A percentile compares a stretch with the other conserved stretches of the same genome.
Evolutionary conservation across 2,888 invertebrate genomes (phyloP).

Genomic region (Boloria selene): DNA sequence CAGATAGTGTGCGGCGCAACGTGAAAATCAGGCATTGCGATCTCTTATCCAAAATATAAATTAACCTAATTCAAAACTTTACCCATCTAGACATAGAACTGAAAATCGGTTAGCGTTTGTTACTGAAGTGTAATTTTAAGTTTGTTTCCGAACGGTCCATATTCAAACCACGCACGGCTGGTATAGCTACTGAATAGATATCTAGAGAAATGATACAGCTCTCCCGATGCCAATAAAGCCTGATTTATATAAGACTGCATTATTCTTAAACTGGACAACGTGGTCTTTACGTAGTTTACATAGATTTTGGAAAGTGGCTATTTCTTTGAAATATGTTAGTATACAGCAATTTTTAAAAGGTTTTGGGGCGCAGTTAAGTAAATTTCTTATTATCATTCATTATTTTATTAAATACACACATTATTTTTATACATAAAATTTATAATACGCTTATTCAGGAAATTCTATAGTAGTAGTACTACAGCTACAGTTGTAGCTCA

Average conservation of each 20-base stretch:
- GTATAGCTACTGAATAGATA: constrained; percentile 76
- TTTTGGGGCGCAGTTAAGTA: too few species aligned
- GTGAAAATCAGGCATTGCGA: constrained; percentile 46
- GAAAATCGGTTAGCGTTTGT: background rate
- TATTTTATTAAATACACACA: too few species aligned
- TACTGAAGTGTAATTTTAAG: constrained; percentile 17
- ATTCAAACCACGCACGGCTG: constrained; percentile 69
- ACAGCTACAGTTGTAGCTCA: too few species aligned
- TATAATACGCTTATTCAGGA: too few species aligned
- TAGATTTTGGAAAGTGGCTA: constrained; percentile 1
- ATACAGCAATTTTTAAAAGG: too few species aligned
- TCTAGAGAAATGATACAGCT: constrained; percentile 73
- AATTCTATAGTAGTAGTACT: too few species aligned
- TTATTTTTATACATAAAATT: too few species aligned
- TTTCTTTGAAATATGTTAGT: background rate
- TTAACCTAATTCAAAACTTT: constrained; percentile 40
- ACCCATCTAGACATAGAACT: constrained; percentile 10
- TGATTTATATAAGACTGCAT: constrained; percentile 62
- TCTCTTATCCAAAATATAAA: constrained; percentile 24
- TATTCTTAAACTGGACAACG: constrained; percentile 35
- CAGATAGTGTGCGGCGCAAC: constrained; percentile 67
- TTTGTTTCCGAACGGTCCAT: constrained; percentile 49
- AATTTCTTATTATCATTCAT: too few species aligned
- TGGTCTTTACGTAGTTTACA: background rate
- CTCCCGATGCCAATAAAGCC: constrained; percentile 74